phyloP scores from a whole-genome alignment of 1,140 invertebrate species.

The Ptiloglossa arizonensis region DNA sequence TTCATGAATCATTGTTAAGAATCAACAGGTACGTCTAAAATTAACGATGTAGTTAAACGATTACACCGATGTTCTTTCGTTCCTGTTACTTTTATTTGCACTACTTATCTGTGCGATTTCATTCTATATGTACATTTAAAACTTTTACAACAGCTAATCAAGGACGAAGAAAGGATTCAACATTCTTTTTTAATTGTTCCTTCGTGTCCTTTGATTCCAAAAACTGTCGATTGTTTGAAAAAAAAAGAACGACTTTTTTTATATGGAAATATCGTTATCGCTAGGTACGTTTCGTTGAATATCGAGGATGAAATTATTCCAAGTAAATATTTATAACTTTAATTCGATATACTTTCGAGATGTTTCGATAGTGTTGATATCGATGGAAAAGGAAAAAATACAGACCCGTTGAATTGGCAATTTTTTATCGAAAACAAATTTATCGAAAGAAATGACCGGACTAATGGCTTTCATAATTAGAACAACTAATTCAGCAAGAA shows the following conservation, averaged over 20 bases:
- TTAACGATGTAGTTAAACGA: not conserved
- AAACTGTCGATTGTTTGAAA: not conserved
- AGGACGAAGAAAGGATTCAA: too few species aligned
- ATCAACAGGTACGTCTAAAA: not conserved
- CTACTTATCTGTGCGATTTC: too few species aligned
- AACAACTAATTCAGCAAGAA: not conserved
- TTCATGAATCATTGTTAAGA: not conserved
- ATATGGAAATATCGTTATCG: constrained; percentile 4
- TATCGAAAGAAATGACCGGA: too few species aligned
- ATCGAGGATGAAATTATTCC: not conserved
- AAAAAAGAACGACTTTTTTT: not conserved
- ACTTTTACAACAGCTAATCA: too few species aligned
- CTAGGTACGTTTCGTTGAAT: not conserved
- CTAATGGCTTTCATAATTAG: too few species aligned
- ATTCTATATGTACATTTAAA: too few species aligned
- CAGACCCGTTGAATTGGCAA: not conserved
- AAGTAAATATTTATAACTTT: not conserved
- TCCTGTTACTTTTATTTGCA: not conserved
- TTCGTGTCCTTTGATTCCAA: too few species aligned
- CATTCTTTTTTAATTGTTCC: not conserved
- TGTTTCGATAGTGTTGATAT: constrained; percentile 5
- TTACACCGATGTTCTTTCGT: too few species aligned
- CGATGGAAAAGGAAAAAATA: not conserved
- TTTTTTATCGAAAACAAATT: not conserved
- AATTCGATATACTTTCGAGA: not conserved